Evolutionary conservation across 2,797 vertebrate genomes (phyloP).

Genomic region (Hozukius guyotensis): DNA sequence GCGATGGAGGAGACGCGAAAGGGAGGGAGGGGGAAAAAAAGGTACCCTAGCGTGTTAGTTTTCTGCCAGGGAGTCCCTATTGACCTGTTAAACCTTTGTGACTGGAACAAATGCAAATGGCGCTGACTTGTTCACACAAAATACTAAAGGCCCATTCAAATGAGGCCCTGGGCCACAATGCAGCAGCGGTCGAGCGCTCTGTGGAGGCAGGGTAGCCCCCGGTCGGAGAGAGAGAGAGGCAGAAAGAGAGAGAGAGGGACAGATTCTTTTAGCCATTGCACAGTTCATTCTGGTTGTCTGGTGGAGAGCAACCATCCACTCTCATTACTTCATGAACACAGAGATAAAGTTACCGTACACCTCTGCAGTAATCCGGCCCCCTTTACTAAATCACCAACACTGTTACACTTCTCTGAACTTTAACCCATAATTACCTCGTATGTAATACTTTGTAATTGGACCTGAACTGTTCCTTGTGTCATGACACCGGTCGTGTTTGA

Average conservation of each 20-base stretch:
- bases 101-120: slow-evolving; percentile 98
- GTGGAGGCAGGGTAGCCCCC: slow-evolving; percentile 72
- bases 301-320: slow-evolving; percentile 59
- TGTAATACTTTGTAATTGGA: slow-evolving; percentile 51
- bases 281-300: slow-evolving; percentile 70
- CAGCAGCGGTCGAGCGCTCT: slow-evolving; percentile 82
- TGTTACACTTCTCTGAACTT: slow-evolving; percentile 52
- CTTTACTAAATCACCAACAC: slow-evolving; percentile 34
- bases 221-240: slow-evolving; percentile 62
- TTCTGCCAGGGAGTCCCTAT: slow-evolving; percentile 90
- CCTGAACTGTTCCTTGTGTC: slow-evolving; percentile 40
- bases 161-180: slow-evolving; percentile 90
- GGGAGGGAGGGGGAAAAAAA: slow-evolving; percentile 60
- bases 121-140: slow-evolving; percentile 93
- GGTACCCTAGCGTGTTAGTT: slow-evolving; percentile 84
- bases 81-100: slow-evolving; percentile 97
- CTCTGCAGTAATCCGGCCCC: slow-evolving; percentile 43
- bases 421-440: slow-evolving; percentile 46
- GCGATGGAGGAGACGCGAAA: slow-evolving; percentile 69
- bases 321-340: slow-evolving; percentile 53
- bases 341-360: slow-evolving; percentile 46
- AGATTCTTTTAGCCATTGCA: slow-evolving; percentile 75
- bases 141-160: slow-evolving; percentile 92
- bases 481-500: slow-evolving; percentile 27
- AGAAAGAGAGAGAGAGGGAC: slow-evolving; percentile 47